Evolutionary conservation across 2,113 vertebrate species (phyloP).

Genomic region (Proteles cristata): DNA sequence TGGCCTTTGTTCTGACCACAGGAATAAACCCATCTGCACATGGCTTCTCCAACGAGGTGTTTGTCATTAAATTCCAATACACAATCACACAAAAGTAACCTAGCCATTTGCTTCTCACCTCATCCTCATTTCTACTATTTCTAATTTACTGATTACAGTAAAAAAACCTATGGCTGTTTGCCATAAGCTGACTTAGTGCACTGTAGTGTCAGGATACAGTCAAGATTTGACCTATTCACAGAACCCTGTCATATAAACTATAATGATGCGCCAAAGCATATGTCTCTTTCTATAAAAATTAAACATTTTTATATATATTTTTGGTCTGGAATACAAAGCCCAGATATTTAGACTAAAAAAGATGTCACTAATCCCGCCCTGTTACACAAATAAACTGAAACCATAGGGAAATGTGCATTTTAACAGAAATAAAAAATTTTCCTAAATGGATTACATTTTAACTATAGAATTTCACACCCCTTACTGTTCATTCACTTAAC

Average conservation of each 20-base stretch:
- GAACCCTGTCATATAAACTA: background rate
- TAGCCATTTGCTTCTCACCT: background rate
- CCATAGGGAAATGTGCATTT: background rate
- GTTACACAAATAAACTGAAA: background rate
- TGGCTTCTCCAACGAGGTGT: background rate
- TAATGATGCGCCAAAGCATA: background rate
- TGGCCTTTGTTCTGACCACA: background rate
- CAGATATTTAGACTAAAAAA: background rate
- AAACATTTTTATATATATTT: background rate
- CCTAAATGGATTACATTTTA: background rate
- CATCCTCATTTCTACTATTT: background rate
- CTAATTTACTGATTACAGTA: background rate
- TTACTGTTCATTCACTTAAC: background rate
- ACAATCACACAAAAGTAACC: rapidly evolving
- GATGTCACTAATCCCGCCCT: background rate
- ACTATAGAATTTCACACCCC: background rate
- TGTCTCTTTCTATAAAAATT: background rate
- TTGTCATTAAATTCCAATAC: background rate
- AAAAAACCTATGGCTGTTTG: background rate
- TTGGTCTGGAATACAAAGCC: background rate
- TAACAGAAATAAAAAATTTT: background rate
- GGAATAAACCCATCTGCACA: background rate
- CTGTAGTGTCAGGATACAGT: background rate
- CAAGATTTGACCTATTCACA: background rate
- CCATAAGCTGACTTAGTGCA: background rate